Evolutionary conservation across 2,113 vertebrate species (phyloP), one percentile per base, ranked within the genome.

Genomic region (Geococcyx californianus): DNA sequence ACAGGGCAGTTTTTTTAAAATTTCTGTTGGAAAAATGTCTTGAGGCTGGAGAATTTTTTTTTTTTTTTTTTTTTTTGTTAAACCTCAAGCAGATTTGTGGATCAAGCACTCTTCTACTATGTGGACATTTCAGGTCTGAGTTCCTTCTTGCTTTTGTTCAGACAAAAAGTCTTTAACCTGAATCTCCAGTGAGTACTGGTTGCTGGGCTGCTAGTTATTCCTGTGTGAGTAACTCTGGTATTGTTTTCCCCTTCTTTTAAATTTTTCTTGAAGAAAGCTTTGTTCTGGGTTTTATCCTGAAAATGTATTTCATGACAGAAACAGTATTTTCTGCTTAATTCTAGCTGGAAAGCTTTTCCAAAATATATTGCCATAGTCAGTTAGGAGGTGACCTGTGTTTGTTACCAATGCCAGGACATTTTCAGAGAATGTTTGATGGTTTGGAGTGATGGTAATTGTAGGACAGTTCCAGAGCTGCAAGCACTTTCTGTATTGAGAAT

Each of bases 81-180:
- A 74, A 56, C 3, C 13, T 3, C 7, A 28, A 76, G 24, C 58
- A 90, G 18, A 5, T 73, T 11, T 76, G 24, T 44, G 44, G 24
- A 36, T 94, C 0, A 0, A 68, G 26, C 6, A 14, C 12, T 74
- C 38, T 58, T 33, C 10, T 77, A 11, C 24, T 36, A 29, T 2
- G 1, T 44, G 45, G 34, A 55, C 19, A 16, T 67, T 87, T 93
- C 52, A 66, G 70, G 33, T 69, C 42, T 66, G 63, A 86, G 11
- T 67, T 91, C 19, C 47, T 74, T 29, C 31, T 87, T 33, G 7
- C 42, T 78, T 89, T 54, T 18, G 13, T 74, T 86, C 56, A 78
- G 55, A 63, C 25, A 78, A 78, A 92, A 95, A 82, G 8, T 13
- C 40, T 78, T 89, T 91, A 70, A 87, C 18, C 13, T 44, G 26